phyloP scores from a whole-genome alignment of 2,888 invertebrate genomes.

The Dynastes hyllus region DNA sequence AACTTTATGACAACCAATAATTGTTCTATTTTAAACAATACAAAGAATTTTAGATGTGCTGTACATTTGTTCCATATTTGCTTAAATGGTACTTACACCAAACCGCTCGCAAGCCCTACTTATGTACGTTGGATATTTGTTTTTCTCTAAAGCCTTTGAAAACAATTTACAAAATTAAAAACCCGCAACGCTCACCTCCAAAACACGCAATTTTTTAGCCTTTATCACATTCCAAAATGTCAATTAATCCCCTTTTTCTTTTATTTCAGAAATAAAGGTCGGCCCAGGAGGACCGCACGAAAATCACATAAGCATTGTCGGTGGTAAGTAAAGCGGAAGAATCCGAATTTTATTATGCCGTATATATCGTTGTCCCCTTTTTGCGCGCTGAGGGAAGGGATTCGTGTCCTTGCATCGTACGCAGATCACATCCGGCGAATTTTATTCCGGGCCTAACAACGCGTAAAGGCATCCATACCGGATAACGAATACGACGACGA shows the following conservation, averaged over 20 bases:
- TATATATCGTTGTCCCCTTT: background rate
- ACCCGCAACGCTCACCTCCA: no score
- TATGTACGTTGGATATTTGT: no score
- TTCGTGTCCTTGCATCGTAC: conserved; percentile 18
- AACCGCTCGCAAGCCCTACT: no score
- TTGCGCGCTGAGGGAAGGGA: background rate
- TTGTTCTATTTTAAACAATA: no score
- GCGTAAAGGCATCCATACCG: conserved; percentile 13
- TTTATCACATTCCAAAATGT: background rate
- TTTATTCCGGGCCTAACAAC: conserved; percentile 30
- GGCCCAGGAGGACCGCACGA: conserved; percentile 69
- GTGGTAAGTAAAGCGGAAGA: conserved; percentile 66
- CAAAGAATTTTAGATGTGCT: no score
- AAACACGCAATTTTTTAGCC: no score
- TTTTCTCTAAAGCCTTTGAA: no score
- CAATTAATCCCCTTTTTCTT: conserved; percentile 50
- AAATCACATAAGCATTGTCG: conserved; percentile 70
- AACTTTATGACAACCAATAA: no score
- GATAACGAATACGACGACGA: conserved; percentile 18
- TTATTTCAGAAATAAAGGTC: conserved; percentile 71
- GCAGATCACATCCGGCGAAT: conserved; percentile 32
- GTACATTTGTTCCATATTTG: no score
- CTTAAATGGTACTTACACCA: no score
- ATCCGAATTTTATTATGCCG: conserved; percentile 35
- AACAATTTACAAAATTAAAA: no score